A percentile compares a stretch with the other conserved stretches of the same genome.
Conservation (phyloP, 2,888 invertebrate genomes). For the Cancer borealis region DNA sequence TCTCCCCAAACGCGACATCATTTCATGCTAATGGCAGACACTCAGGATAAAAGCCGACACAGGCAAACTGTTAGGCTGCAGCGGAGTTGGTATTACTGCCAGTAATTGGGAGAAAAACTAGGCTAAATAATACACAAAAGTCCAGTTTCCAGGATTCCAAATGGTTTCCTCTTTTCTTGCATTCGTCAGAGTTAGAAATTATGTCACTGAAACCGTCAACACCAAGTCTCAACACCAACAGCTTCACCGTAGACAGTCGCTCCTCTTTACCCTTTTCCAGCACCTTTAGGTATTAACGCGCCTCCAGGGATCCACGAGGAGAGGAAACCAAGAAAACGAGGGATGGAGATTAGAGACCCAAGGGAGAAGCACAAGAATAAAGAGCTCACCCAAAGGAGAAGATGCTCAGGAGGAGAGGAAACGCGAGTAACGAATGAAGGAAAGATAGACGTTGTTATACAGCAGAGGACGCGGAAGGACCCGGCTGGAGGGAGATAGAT, state of each 20-base stretch:
- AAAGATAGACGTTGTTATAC: not conserved
- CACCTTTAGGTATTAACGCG: conserved; percentile 23
- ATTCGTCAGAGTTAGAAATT: not conserved
- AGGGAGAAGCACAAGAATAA: not conserved
- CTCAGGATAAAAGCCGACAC: conserved; percentile 34
- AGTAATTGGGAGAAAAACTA: conserved; percentile 24
- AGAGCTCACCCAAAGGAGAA: not conserved
- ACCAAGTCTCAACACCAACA: not conserved
- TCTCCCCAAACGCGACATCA: conserved; percentile 37
- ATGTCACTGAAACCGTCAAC: conserved; percentile 2
- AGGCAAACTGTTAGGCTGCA: conserved; percentile 24
- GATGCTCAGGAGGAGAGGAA: not conserved
- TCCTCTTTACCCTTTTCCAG: conserved; percentile 4
- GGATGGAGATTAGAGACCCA: not conserved
- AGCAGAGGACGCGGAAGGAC: not conserved
- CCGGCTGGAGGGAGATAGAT: not conserved
- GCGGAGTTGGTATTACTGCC: not conserved
- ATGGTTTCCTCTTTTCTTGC: not conserved
- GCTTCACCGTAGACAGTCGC: not conserved
- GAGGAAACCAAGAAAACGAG: not conserved
- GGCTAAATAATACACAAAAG: conserved; percentile 35
- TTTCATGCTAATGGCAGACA: conserved; percentile 37
- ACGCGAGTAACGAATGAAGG: not conserved
- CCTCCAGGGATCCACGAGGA: not conserved
- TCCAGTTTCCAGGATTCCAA: conserved; percentile 5